A percentile compares a stretch with the other conserved stretches of the same genome.
Conservation (phyloP, 2,113 vertebrate genomes). For the Oophaga pumilio region DNA sequence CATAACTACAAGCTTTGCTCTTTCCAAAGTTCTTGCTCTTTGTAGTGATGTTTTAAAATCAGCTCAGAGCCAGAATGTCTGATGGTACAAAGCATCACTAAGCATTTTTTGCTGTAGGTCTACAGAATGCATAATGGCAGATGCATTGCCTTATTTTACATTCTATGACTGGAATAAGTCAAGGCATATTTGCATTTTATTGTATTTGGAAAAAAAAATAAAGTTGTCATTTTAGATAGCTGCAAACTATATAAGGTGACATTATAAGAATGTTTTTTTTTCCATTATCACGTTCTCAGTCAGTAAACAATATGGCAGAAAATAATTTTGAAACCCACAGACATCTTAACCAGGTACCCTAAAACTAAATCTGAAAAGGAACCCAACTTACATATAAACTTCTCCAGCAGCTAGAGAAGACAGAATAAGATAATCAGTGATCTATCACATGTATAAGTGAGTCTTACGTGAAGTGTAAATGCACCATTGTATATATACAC, state of each 20-base stretch:
- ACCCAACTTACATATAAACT: no score
- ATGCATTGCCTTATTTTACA: slow-evolving; percentile 19
- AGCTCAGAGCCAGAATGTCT: slow-evolving; percentile 44
- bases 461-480: no score
- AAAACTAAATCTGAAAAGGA: no score
- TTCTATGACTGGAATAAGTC: not conserved
- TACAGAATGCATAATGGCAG: slow-evolving; percentile 25
- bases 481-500: no score
- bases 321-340: no score
- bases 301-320: no score
- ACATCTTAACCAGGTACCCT: no score
- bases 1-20: slow-evolving; percentile 46
- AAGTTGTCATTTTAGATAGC: not conserved
- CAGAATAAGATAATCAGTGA: no score
- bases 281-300: no score
- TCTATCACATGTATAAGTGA: no score
- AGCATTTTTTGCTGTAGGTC: slow-evolving; percentile 30
- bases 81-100: slow-evolving; percentile 40
- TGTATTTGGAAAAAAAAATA: not conserved
- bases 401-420: no score
- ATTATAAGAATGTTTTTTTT: no score
- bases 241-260: not conserved
- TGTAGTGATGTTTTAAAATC: slow-evolving; percentile 25
- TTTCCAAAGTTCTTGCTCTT: slow-evolving; percentile 28
- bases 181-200: slow-evolving; percentile 15